phyloP scores from a whole-genome alignment of 64 coral and sea anemone genomes.

The Actinia tenebrosa region DNA sequence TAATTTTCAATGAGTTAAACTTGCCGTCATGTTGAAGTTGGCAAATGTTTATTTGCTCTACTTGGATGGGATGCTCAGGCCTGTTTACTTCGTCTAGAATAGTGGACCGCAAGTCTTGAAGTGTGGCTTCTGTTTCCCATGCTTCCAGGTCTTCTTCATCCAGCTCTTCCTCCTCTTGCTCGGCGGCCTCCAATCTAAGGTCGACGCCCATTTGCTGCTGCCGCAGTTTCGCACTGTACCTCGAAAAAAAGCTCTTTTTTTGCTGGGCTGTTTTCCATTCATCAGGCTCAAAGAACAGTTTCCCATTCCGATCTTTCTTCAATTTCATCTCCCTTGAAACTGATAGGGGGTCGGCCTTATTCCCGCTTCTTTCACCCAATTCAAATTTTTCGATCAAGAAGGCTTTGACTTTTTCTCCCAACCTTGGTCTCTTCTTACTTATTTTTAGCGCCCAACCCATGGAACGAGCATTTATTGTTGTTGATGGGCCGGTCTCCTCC shows the following conservation, averaged over 20 bases:
- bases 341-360: constrained; percentile 40
- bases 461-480: not conserved
- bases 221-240: not conserved
- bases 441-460: constrained; percentile 63
- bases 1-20: constrained; percentile 14
- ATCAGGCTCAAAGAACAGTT: constrained; percentile 22
- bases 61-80: constrained; percentile 22
- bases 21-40: constrained; percentile 20
- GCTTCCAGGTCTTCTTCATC: constrained; percentile 37
- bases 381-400: constrained; percentile 48
- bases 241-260: constrained; percentile 11
- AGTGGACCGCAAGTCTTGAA: not conserved
- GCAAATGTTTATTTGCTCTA: constrained; percentile 31
- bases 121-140: not conserved
- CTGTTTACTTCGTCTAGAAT: not conserved
- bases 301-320: constrained; percentile 16
- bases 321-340: constrained; percentile 55
- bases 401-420: constrained; percentile 9
- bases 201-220: not conserved
- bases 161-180: not conserved
- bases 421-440: constrained; percentile 11
- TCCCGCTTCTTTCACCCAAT: constrained; percentile 27
- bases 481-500: not conserved
- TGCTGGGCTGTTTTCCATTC: constrained; percentile 15
- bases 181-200: not conserved